Conservation (phyloP, 2,888 invertebrate genomes). For the Athrips mouffetella region DNA sequence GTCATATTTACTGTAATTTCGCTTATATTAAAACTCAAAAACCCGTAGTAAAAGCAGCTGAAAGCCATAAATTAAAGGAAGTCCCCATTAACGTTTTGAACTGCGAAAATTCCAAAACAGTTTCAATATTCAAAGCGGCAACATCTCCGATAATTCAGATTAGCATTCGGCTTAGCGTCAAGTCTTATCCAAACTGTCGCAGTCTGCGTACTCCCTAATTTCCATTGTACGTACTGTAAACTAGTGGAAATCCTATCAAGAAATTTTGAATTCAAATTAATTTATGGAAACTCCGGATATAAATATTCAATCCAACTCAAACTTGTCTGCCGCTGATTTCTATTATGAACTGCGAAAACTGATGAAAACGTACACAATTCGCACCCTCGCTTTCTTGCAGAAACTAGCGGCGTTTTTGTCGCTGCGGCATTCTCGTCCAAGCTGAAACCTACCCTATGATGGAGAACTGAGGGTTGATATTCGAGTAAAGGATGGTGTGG, state of each 20-base stretch:
- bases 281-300: no score
- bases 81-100: neutral
- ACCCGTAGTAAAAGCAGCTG: no score
- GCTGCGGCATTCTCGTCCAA: conserved; percentile 57
- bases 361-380: conserved; percentile 65
- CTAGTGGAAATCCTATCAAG: conserved; percentile 8
- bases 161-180: conserved; percentile 6
- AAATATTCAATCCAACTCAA: conserved; percentile 21
- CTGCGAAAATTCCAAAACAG: neutral
- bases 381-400: conserved; percentile 70
- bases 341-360: conserved; percentile 52
- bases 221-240: neutral
- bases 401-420: conserved; percentile 69
- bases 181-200: neutral
- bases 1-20: no score
- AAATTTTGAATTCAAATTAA: conserved; percentile 12
- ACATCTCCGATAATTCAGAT: neutral
- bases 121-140: conserved; percentile 2
- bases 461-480: conserved; percentile 34
- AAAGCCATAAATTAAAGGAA: neutral
- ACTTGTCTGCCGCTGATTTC: conserved; percentile 43
- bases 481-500: conserved; percentile 33
- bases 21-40: no score
- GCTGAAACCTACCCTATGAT: conserved; percentile 31
- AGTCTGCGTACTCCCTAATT: neutral